phyloP scores from a whole-genome alignment of 2,797 vertebrate genomes.

The Agapornis canus region DNA sequence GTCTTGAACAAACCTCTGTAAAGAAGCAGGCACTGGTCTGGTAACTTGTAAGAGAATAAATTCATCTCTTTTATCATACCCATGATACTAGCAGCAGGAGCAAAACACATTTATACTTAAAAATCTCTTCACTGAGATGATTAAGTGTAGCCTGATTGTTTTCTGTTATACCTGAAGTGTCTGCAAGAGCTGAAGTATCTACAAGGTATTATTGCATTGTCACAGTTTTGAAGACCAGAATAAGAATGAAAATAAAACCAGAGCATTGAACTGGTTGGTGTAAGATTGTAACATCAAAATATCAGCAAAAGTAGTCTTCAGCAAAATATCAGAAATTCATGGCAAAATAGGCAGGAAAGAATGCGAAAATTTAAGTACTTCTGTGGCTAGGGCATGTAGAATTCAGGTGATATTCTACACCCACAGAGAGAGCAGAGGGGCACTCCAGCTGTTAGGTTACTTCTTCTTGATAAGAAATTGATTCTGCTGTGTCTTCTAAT shows the following conservation, averaged over 20 bases:
- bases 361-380: not conserved
- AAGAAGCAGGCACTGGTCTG: not conserved
- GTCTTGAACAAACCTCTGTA: not conserved
- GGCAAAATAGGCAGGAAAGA: not conserved
- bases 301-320: not conserved
- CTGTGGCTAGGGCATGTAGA: not conserved
- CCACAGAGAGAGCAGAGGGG: not conserved
- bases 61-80: not conserved
- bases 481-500: not conserved
- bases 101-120: not conserved
- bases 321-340: not conserved
- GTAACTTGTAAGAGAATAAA: not conserved
- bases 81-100: not conserved
- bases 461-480: not conserved
- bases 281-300: not conserved
- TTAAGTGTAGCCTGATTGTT: not conserved
- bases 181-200: not conserved
- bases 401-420: not conserved
- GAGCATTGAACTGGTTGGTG: not conserved
- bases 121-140: not conserved
- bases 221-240: not conserved
- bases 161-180: not conserved
- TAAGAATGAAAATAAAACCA: not conserved
- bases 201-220: not conserved
- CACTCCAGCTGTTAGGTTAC: not conserved